Conservation (phyloP, 2,797 vertebrate genomes). For the Sebastes itinus region DNA sequence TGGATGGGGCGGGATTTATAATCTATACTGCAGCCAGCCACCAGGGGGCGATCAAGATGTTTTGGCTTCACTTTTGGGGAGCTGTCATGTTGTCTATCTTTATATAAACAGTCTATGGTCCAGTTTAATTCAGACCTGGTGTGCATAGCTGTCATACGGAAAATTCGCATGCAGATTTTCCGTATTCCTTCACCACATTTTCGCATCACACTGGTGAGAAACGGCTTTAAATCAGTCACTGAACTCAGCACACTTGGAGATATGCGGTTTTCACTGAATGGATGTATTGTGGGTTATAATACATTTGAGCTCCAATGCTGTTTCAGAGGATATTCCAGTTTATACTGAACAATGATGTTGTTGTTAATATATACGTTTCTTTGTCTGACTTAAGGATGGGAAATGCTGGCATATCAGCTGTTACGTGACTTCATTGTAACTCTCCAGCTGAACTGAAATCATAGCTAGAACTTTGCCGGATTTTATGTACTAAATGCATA, state of each 20-base stretch:
- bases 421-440: background rate
- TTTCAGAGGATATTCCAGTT: background rate
- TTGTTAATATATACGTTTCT: background rate
- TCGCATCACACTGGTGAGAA: background rate
- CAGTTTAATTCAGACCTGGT: no score
- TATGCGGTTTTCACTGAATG: fast-evolving
- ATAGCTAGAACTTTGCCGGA: background rate
- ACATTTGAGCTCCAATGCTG: background rate
- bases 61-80: no score
- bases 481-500: background rate
- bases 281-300: background rate
- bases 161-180: no score
- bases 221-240: background rate
- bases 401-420: background rate
- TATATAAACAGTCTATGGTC: no score
- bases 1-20: no score
- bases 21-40: no score
- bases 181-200: no score
- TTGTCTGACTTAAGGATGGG: background rate
- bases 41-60: no score
- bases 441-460: background rate
- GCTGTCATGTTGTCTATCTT: no score
- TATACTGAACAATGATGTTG: background rate
- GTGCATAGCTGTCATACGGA: no score
- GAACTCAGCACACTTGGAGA: no score